These are phyloP conservation scores for Plectropomus leopardus DNA, from an alignment of 2,113 vertebrate species.

Conservation along the genomic window DNA sequence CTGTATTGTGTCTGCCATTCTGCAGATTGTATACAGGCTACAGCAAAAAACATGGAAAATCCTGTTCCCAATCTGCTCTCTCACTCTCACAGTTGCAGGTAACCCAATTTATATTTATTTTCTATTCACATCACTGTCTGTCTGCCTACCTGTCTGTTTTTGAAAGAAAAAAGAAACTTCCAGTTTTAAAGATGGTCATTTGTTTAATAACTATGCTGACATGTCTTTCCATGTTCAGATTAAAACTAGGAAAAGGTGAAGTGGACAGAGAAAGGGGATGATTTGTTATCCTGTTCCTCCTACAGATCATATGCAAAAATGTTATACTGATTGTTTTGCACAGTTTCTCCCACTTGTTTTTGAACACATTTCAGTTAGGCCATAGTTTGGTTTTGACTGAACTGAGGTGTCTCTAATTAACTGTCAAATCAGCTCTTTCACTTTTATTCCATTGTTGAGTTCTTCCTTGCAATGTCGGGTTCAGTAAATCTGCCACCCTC, in stretches of 20 bases:
- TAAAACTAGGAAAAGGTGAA: neutral
- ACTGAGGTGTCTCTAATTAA: conserved; percentile 19
- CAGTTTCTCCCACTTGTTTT: neutral
- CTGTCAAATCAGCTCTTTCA: conserved; percentile 12
- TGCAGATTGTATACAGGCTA: conserved; percentile 80
- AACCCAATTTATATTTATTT: conserved; percentile 32
- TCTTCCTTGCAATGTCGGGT: neutral
- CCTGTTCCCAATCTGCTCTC: conserved; percentile 83
- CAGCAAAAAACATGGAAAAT: conserved; percentile 82
- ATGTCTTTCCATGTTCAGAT: neutral
- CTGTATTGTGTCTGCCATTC: conserved; percentile 79
- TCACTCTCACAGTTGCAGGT: conserved; percentile 78
- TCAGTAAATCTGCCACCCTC: conserved; percentile 20
- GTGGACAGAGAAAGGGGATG: neutral
- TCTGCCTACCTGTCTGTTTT: neutral
- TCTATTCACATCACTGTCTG: neutral
- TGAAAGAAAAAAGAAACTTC: neutral
- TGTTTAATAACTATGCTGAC: conserved; percentile 2
- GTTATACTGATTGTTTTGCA: conserved; percentile 9
- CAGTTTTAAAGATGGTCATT: neutral
- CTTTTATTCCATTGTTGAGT: neutral
- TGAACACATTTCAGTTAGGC: conserved; percentile 23
- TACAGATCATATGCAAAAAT: neutral
- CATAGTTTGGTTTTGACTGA: conserved; percentile 26
- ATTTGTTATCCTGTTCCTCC: neutral